phyloP scores from a whole-genome alignment of 2,797 vertebrate species.

The Diplodus sargus region DNA sequence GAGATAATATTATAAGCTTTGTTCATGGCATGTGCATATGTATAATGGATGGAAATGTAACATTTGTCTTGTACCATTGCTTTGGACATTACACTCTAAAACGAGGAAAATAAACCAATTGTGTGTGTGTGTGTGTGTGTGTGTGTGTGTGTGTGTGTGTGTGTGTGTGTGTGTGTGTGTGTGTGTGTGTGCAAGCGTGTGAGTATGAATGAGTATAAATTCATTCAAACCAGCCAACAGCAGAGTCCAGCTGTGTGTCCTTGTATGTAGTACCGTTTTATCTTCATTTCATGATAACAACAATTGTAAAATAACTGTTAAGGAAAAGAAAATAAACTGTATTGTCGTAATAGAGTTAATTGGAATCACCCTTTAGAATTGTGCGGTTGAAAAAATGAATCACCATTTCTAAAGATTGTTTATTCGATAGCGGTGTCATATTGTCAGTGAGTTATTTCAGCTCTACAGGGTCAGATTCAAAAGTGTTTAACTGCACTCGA shows the following conservation, averaged over 20 bases:
- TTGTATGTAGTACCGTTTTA: background rate
- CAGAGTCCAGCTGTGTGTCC: background rate
- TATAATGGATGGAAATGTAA: no score
- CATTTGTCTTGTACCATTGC: no score
- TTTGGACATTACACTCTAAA: no score
- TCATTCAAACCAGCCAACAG: background rate
- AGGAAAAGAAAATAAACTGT: background rate
- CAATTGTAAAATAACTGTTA: background rate
- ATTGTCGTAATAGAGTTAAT: background rate
- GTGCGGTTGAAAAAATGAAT: background rate
- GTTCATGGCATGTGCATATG: no score
- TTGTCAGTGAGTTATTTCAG: constrained; percentile 2
- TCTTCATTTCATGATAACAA: background rate
- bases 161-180: no score
- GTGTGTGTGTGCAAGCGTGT: no score
- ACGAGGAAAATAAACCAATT: no score
- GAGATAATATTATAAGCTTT: no score
- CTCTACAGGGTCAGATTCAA: background rate
- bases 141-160: no score
- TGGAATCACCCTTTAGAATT: background rate
- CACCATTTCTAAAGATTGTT: background rate
- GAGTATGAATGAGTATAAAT: no score
- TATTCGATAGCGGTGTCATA: background rate
- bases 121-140: no score
- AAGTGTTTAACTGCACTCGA: background rate